Conservation (phyloP, 2,797 vertebrate genomes). For the Cossypha dichroa region DNA sequence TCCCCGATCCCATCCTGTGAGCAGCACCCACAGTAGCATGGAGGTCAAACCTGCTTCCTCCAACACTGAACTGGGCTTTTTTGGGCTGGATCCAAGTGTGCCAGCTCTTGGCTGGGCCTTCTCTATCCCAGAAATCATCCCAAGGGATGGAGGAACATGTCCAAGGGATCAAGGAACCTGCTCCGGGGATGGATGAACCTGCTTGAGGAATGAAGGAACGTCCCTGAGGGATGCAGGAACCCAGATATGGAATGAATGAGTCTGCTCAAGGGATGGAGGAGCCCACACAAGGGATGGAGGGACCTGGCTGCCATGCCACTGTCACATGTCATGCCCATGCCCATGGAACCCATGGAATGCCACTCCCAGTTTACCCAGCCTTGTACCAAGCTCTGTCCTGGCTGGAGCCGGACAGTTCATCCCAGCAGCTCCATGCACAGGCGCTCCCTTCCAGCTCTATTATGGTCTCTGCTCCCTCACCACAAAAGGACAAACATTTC, state of each 20-base stretch:
- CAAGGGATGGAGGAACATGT: not conserved
- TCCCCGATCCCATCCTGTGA: not conserved
- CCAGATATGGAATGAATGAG: not conserved
- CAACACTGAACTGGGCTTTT: fast-evolving
- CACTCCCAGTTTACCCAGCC: fast-evolving
- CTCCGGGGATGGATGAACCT: not conserved
- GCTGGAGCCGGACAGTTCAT: fast-evolving
- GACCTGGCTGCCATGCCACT: not conserved
- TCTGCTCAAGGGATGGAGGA: not conserved
- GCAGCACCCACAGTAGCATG: not conserved
- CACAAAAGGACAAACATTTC: not conserved
- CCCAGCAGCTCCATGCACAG: not conserved
- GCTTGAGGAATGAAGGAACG: not conserved
- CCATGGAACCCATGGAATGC: fast-evolving
- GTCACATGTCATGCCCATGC: not conserved
- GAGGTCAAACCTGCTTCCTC: not conserved
- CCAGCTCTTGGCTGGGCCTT: not conserved
- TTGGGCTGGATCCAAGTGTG: not conserved
- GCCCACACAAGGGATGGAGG: not conserved
- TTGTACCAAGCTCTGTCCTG: not conserved
- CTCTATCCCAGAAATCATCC: not conserved
- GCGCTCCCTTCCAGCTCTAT: not conserved
- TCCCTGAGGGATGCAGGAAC: no score
- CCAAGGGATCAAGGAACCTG: not conserved
- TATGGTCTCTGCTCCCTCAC: not conserved